Evolutionary conservation across 1,140 invertebrate species (phyloP), one percentile per base, ranked within the genome.

Genomic region (Telenomus remus): DNA sequence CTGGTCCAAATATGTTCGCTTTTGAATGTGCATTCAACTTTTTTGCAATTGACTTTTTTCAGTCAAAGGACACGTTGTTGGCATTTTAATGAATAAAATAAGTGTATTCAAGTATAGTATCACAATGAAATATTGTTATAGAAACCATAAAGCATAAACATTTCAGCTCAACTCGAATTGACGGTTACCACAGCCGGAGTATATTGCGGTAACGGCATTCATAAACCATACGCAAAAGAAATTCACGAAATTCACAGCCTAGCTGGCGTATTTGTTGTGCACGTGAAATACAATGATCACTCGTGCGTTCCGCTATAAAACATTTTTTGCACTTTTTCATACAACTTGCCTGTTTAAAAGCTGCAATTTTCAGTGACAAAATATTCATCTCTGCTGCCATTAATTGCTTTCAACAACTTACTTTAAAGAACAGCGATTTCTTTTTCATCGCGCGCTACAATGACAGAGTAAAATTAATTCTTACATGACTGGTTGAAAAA

Each of bases 161-260:
- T 72, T 64, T 65, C 60, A 72, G 53, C 59, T 63, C 68, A 60
- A 72, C 53, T 72, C 57, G 59, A 72, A 72, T 72, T 72, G 60
- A 72, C 69, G 69, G 69, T 72, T 72, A 65, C 69, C 69, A 50
- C 60, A 59, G 15, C n/a, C 48, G 60, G 19, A 65, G 69, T 72
- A 72, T 72, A 72, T 59, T 65, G 60, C 59, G 69, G 68, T 56
- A 54, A 44, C 43, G 15, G 59, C 53, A 63, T 63, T 63, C 68
- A 71, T 71, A 71, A 71, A 71, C 57, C 63, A 63, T 63, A 71
- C 34, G 53, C 49, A 57, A 46, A 71, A 71, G 59, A 63, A 71
- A 63, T 56, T 55, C 39, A 50, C 39, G 39, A 63, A 56, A 71
- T 71, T 53, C 63, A 71, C 53, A 47, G 43, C 43, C 14, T 42